These are phyloP conservation scores for Ischnus inquisitorius DNA, from an alignment of 2,888 invertebrate genomes.

Conservation along the genomic window DNA sequence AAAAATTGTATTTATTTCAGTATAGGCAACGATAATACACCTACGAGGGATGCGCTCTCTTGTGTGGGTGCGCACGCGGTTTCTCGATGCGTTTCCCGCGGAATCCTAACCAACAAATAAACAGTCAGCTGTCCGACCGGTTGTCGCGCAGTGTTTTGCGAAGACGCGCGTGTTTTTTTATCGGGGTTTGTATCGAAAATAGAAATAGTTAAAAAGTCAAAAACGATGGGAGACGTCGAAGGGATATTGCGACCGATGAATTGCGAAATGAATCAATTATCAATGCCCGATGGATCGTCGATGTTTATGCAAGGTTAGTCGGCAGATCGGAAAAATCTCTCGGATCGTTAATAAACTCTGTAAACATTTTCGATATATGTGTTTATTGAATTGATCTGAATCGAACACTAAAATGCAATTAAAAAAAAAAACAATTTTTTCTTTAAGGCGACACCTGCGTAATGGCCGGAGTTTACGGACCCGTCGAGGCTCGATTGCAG, in stretches of 20 bases:
- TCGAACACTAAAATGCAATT: too few species aligned
- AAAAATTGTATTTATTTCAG: neutral
- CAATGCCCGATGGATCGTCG: slow-evolving; percentile 92
- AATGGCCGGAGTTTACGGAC: slow-evolving; percentile 93
- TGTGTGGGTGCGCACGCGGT: neutral
- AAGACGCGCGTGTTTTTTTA: slow-evolving; percentile 13
- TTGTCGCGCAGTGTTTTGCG: neutral
- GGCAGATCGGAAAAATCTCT: neutral
- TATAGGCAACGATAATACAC: too few species aligned
- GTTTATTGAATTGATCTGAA: too few species aligned
- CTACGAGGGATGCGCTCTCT: neutral
- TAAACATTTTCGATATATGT: slow-evolving; percentile 29
- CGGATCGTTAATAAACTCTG: neutral
- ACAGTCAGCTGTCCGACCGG: neutral
- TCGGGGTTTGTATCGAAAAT: neutral
- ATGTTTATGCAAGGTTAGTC: slow-evolving; percentile 91
- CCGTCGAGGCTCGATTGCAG: slow-evolving; percentile 91
- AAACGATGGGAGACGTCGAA: slow-evolving; percentile 73
- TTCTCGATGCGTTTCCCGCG: neutral
- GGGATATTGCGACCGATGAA: slow-evolving; percentile 86
- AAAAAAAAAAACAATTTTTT: too few species aligned
- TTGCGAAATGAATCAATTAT: slow-evolving; percentile 91
- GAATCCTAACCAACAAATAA: slow-evolving; percentile 34
- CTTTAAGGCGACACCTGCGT: slow-evolving; percentile 92
- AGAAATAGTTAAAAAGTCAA: neutral